Conservation (phyloP, 2,888 invertebrate species). For the Scaeva pyrastri region DNA sequence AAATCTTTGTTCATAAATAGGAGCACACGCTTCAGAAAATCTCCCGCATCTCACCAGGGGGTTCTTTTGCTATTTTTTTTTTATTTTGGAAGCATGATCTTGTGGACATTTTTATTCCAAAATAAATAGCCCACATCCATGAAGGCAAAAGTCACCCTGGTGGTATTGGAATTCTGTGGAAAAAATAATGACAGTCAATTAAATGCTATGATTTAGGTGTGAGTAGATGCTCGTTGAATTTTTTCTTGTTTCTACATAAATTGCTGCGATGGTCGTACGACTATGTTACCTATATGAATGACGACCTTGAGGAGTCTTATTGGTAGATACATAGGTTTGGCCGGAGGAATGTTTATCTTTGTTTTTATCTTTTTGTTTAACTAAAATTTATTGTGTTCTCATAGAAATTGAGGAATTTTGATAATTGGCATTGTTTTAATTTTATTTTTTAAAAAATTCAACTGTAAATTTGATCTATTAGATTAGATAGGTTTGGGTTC, state of each 20-base stretch:
- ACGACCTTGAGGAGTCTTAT: too few species aligned
- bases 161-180: constrained; percentile 1
- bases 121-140: constrained; percentile 53
- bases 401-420: too few species aligned
- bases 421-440: too few species aligned
- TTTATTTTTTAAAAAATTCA: too few species aligned
- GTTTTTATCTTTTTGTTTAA: too few species aligned
- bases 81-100: constrained; percentile 38
- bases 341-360: too few species aligned
- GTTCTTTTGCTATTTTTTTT: constrained; percentile 23
- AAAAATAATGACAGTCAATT: constrained; percentile 57
- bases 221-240: neutral
- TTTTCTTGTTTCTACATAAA: neutral
- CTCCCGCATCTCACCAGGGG: constrained; percentile 60
- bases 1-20: constrained; percentile 23
- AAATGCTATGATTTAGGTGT: constrained; percentile 44
- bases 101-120: constrained; percentile 61
- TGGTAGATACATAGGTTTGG: too few species aligned
- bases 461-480: too few species aligned
- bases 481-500: too few species aligned
- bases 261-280: too few species aligned
- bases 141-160: neutral
- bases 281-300: too few species aligned
- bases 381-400: too few species aligned
- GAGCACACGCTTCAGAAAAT: constrained; percentile 30